These are phyloP conservation scores for Trachelipus rathkii DNA, from an alignment of 1,140 invertebrate genomes.

Conservation along the genomic window DNA sequence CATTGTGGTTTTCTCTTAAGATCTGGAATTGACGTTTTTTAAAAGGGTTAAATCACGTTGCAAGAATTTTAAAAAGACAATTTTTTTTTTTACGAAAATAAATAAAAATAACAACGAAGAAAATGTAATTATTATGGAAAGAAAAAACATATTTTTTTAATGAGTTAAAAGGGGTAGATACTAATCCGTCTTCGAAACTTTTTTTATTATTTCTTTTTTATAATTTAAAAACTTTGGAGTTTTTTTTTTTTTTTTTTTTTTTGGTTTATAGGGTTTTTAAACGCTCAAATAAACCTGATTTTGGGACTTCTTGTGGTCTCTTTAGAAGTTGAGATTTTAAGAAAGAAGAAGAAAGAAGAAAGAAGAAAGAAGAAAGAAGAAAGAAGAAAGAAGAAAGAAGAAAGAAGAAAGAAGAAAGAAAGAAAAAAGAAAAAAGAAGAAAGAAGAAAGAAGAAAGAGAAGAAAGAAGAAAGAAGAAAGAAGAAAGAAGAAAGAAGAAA, in stretches of 20 bases:
- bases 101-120: conserved; percentile 3
- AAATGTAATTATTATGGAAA: conserved; percentile 10
- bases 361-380: neutral
- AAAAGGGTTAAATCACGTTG: conserved; percentile 12
- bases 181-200: neutral
- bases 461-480: too few relatives aligned
- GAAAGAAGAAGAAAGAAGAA: too few relatives aligned
- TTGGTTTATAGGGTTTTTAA: too few relatives aligned
- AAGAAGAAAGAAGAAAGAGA: too few relatives aligned
- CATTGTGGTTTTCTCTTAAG: conserved; percentile 7
- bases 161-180: neutral
- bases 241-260: too few relatives aligned
- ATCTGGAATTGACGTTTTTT: conserved; percentile 11
- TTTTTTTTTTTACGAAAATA: neutral
- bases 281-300: too few relatives aligned
- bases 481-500: too few relatives aligned
- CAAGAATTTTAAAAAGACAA: conserved; percentile 6
- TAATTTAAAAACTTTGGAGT: too few relatives aligned
- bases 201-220: too few relatives aligned
- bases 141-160: conserved; percentile 8
- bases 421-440: neutral
- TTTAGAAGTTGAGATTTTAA: too few relatives aligned
- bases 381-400: neutral
- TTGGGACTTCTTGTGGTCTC: too few relatives aligned
- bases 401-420: neutral